phyloP scores from a whole-genome alignment of 2,113 vertebrate species.

The Terrapene triunguis region DNA sequence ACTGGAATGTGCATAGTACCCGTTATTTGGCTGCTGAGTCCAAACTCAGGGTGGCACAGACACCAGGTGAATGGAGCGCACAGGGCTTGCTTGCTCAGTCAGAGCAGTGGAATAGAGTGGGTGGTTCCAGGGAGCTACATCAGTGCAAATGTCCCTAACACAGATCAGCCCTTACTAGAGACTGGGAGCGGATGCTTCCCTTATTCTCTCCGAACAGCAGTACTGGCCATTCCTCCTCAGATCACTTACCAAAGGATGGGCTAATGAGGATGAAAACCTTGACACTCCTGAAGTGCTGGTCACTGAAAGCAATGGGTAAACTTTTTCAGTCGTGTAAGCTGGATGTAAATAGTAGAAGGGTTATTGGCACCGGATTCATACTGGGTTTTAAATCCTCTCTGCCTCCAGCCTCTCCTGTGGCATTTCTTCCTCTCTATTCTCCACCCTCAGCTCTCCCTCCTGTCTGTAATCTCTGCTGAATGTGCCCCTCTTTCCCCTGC shows the following conservation, averaged over 20 bases:
- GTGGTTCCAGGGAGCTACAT: background rate
- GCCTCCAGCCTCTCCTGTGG: rapidly evolving
- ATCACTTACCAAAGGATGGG: background rate
- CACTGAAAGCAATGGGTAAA: background rate
- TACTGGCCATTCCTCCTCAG: no score
- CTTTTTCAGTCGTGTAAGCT: rapidly evolving
- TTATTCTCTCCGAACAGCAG: no score
- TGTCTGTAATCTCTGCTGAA: background rate
- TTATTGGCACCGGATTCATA: background rate
- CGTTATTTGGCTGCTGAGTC: rapidly evolving
- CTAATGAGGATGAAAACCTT: background rate
- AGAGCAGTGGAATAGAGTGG: background rate
- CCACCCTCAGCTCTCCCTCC: no score
- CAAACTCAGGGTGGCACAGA: rapidly evolving
- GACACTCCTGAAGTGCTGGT: background rate
- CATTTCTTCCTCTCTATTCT: background rate
- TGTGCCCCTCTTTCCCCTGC: no score
- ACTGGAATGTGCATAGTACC: rapidly evolving
- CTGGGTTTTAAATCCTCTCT: background rate
- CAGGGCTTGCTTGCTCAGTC: background rate
- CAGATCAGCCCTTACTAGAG: background rate
- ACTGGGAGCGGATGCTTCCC: background rate
- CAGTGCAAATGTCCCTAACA: background rate
- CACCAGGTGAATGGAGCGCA: background rate
- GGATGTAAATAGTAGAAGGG: background rate